phyloP scores from a whole-genome alignment of 2,888 invertebrate species.

The Ypsolopha scabrella region DNA sequence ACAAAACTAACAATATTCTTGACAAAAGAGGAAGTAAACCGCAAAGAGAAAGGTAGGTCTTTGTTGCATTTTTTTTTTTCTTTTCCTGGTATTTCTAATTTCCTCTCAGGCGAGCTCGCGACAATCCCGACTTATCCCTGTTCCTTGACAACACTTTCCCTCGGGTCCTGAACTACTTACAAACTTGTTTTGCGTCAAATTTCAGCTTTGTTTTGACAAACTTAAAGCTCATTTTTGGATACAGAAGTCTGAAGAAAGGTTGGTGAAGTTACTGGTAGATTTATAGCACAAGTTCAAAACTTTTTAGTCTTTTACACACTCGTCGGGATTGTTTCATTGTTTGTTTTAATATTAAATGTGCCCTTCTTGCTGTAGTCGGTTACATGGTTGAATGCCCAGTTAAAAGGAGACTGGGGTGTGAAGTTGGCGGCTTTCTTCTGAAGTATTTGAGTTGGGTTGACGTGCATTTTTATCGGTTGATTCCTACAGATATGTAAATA shows the following conservation, averaged over 20 bases:
- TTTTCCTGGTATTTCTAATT: constrained; percentile 47
- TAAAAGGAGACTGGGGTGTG: too few relatives aligned
- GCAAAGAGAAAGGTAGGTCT: constrained; percentile 19
- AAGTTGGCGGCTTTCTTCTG: too few relatives aligned
- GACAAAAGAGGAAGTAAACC: too few relatives aligned
- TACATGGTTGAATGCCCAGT: too few relatives aligned
- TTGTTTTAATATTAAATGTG: constrained; percentile 3
- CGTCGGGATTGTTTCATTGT: constrained; percentile 22
- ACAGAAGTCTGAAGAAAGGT: constrained; percentile 4
- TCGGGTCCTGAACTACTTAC: constrained; percentile 30
- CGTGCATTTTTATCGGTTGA: too few relatives aligned
- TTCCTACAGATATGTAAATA: too few relatives aligned
- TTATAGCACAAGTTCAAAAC: constrained; percentile 52
- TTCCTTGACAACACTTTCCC: constrained; percentile 65
- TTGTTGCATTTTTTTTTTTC: constrained; percentile 44
- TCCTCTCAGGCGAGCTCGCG: constrained; percentile 46
- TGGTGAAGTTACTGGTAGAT: constrained; percentile 31
- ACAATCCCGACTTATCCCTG: constrained; percentile 64
- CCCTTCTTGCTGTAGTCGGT: neutral
- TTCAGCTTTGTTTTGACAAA: constrained; percentile 13
- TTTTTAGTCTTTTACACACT: constrained; percentile 55
- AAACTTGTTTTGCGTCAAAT: constrained; percentile 11
- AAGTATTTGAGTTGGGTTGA: too few relatives aligned
- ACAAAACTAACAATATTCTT: too few relatives aligned
- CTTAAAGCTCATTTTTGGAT: constrained; percentile 16